Conservation (phyloP, 2,113 vertebrate genomes). For the Anser brachyrhynchus region DNA sequence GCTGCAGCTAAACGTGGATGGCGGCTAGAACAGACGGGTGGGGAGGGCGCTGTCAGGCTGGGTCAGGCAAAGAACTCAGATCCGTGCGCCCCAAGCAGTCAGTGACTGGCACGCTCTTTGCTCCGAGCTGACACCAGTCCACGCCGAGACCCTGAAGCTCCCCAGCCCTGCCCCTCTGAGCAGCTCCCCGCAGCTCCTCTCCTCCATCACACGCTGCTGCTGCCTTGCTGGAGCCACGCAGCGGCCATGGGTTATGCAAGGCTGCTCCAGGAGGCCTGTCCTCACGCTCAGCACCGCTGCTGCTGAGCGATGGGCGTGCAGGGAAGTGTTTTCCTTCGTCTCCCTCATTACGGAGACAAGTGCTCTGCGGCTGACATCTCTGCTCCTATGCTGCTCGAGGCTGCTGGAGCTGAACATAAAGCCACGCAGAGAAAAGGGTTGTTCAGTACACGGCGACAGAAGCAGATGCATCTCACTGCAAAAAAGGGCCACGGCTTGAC, state of each 20-base stretch:
- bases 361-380: neutral
- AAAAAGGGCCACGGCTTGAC: neutral
- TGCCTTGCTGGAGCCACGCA: neutral
- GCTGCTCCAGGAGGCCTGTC: neutral
- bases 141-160: neutral
- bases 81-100: neutral
- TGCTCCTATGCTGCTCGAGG: neutral
- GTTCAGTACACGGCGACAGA: neutral
- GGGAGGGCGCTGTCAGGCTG: neutral
- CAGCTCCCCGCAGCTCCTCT: neutral
- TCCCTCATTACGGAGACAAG: neutral
- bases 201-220: neutral
- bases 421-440: neutral
- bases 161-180: fast-evolving
- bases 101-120: conserved; percentile 28
- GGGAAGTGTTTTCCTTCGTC: conserved; percentile 16
- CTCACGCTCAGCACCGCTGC: neutral
- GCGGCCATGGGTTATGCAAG: neutral
- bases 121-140: conserved; percentile 25
- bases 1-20: neutral
- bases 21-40: neutral
- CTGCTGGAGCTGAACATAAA: neutral
- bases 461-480: neutral
- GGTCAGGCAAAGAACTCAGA: neutral
- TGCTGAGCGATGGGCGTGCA: neutral